A percentile compares a stretch with the other conserved stretches of the same genome.
phyloP scores from a whole-genome alignment of 1,140 invertebrate genomes.

The Chymomyza costata region DNA sequence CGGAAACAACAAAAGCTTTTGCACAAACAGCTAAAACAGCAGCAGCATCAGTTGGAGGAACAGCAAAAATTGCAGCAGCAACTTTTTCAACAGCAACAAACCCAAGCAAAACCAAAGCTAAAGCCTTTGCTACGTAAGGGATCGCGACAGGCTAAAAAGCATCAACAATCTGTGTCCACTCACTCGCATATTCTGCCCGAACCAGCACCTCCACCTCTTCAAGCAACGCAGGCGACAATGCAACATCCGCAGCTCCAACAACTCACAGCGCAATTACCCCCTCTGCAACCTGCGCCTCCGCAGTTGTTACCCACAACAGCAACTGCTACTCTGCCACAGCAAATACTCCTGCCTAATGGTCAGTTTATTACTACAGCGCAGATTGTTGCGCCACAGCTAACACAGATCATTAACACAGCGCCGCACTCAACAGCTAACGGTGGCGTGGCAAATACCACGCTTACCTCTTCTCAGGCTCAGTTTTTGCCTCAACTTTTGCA shows the following conservation, averaged over 20 bases:
- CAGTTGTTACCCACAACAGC: slow-evolving; percentile 39
- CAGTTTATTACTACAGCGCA: slow-evolving; percentile 73
- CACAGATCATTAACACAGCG: slow-evolving; percentile 50
- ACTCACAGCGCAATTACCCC: slow-evolving; percentile 39
- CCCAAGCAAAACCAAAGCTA: slow-evolving; percentile 38
- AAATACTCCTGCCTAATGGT: slow-evolving; percentile 70
- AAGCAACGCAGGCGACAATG: slow-evolving; percentile 26
- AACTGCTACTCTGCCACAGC: slow-evolving; percentile 51
- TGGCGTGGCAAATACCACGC: slow-evolving; percentile 14
- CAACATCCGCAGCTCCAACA: slow-evolving; percentile 42
- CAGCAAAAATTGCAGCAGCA: slow-evolving; percentile 31
- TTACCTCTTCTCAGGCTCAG: slow-evolving; percentile 43
- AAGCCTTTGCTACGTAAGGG: slow-evolving; percentile 47
- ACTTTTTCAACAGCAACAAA: no score
- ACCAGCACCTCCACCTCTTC: slow-evolving; percentile 29
- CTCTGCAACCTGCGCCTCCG: slow-evolving; percentile 46
- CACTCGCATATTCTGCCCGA: slow-evolving; percentile 33
- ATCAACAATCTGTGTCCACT: slow-evolving; percentile 33
- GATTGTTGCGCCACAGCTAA: slow-evolving; percentile 55
- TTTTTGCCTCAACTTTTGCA: slow-evolving; percentile 67
- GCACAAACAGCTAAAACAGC: slow-evolving; percentile 55
- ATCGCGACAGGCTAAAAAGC: slow-evolving; percentile 45
- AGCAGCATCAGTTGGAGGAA: slow-evolving; percentile 47
- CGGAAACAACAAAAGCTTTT: slow-evolving; percentile 51
- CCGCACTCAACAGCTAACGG: slow-evolving; percentile 32